Percentiles rank a stretch among this genome's conserved stretches.
Conservation (phyloP, 2,797 vertebrate species). For the Margarornis squamiger region DNA sequence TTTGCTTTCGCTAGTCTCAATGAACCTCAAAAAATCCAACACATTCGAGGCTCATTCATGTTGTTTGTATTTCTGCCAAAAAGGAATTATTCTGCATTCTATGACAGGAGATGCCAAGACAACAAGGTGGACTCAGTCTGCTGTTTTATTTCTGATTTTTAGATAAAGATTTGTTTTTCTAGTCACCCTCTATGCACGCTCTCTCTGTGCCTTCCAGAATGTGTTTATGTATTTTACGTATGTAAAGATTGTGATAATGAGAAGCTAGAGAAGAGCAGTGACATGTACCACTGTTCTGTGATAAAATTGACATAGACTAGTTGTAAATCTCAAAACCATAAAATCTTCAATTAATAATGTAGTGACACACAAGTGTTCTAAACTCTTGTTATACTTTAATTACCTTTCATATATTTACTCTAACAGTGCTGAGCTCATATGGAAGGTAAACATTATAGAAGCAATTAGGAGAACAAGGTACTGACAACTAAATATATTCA, state of each 20-base stretch:
- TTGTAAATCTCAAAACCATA: not conserved
- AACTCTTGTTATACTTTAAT: not conserved
- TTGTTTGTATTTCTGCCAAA: not conserved
- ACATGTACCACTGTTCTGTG: not conserved
- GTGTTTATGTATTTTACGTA: fast-evolving
- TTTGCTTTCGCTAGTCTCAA: not conserved
- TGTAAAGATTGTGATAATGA: fast-evolving
- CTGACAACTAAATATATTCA: not conserved
- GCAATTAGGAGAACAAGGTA: not conserved
- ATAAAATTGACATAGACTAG: not conserved
- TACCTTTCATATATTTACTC: not conserved
- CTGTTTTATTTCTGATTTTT: not conserved
- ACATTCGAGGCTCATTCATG: not conserved
- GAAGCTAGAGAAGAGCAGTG: not conserved
- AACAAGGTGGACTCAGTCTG: not conserved
- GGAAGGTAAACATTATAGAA: not conserved
- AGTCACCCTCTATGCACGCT: not conserved
- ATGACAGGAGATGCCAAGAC: not conserved
- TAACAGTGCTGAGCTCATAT: not conserved
- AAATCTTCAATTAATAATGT: not conserved
- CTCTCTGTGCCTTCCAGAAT: not conserved
- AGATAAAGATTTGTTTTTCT: not conserved
- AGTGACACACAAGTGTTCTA: not conserved
- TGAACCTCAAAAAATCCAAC: not conserved
- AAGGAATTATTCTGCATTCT: not conserved